phyloP scores from a whole-genome alignment of 2,888 invertebrate genomes.

The Oxyteleia sp. region DNA sequence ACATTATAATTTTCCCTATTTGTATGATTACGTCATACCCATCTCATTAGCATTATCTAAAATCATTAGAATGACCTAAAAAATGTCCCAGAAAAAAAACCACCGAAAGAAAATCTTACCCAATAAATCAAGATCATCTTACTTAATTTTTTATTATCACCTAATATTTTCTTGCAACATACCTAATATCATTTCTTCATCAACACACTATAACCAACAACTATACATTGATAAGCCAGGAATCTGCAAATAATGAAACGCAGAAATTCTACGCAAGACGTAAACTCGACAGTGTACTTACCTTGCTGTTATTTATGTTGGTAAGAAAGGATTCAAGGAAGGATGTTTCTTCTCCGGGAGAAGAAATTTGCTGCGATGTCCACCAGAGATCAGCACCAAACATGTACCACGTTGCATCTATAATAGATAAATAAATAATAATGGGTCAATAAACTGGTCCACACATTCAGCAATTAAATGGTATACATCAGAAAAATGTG shows the following conservation, averaged over 20 bases:
- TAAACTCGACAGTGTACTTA: conserved; percentile 11
- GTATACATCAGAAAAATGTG: not conserved
- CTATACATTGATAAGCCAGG: conserved; percentile 52
- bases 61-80: no score
- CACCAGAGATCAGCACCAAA: conserved; percentile 75
- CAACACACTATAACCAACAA: no score
- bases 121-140: no score
- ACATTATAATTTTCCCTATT: no score
- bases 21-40: no score
- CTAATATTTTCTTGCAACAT: no score
- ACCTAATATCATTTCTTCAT: no score
- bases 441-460: conserved; percentile 38
- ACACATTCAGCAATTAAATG: not conserved
- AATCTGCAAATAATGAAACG: conserved; percentile 22
- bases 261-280: not conserved
- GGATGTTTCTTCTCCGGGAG: not conserved
- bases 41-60: no score
- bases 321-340: conserved; percentile 68
- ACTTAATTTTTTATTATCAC: no score
- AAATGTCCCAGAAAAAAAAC: no score
- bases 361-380: conserved; percentile 52
- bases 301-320: conserved; percentile 47
- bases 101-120: no score
- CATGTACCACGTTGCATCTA: conserved; percentile 5
- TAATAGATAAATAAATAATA: not conserved